Base-by-base conservation (phyloP, 2,888 invertebrate genomes). In the Dryocosmus kuriphilus region DNA sequence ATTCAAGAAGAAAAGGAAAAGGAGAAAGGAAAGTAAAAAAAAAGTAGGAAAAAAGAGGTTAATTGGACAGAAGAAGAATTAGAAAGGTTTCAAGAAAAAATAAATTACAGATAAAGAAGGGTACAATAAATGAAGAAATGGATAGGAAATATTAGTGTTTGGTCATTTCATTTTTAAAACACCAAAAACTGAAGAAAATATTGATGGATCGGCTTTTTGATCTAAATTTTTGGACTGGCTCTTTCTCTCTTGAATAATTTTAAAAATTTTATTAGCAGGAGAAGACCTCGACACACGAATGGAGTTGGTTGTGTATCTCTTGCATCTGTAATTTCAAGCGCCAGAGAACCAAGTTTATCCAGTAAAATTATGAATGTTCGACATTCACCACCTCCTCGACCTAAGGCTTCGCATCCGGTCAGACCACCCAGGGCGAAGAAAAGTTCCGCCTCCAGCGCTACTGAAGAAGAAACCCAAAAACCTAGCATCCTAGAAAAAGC, bases 221-320 rank as follows among this genome's bases (percentile, higher is more conserved):
- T 38, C 38, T 14, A 38, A 38, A 38, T 4, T 41, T 41, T 41
- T 16, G 5, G 16, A 16, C 0, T 41, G 16, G 16, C 41, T 41
- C 16, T 41, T 41, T 1, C 41, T 41, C 16, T 41, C 16, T 62
- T 14, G 9, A 32, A 63, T 63, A 35, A 16, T 27, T 19, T 7
- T 27, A 16, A 41, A 11, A 46, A 27, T 19, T 67, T 51, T n/a
- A 51, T 22, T 19, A 60, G 73, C 41, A 85, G 94, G 92, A 85
- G 94, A 94, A 86, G 94, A 93, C 86, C 94, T 93, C 30, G 95
- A 93, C 89, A 96, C 94, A 89, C 94, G 93, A 90, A 96, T 85
- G 96, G 96, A 32, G 93, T 96, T 24, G 96, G 96, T 83, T 96
- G 96, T 89, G 94, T 96, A 90, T 96, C 96, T 85, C 93, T 96